Conservation (phyloP, 2,797 vertebrate species). For the Hoplostethus atlanticus region DNA sequence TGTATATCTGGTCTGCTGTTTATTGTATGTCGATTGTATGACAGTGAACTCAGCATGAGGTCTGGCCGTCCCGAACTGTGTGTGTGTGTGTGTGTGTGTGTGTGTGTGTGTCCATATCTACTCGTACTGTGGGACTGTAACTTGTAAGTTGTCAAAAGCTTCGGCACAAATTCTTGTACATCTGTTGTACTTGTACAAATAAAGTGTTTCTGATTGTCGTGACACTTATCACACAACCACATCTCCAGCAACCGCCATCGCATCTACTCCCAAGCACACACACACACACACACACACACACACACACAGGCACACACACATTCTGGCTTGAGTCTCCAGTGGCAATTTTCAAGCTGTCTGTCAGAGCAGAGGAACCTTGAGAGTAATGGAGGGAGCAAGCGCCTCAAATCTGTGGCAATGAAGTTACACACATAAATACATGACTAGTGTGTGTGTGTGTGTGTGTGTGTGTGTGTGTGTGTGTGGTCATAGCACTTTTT, state of each 20-base stretch:
- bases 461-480: neutral
- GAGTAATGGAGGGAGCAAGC: neutral
- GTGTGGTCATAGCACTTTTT: neutral
- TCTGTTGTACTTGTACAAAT: conserved; percentile 14
- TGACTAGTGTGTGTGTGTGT: neutral
- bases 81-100: neutral
- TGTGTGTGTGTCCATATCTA: neutral
- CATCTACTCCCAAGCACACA: too few species aligned
- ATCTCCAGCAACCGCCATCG: neutral
- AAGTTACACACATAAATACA: neutral
- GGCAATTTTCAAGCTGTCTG: conserved; percentile 37
- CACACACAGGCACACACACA: neutral
- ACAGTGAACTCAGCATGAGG: too few species aligned
- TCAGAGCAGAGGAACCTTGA: neutral
- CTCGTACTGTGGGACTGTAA: neutral
- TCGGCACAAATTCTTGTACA: neutral
- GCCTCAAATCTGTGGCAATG: neutral
- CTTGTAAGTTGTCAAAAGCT: neutral
- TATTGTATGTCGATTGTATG: too few species aligned
- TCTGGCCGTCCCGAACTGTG: neutral
- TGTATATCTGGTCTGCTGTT: too few species aligned
- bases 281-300: neutral
- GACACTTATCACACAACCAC: conserved; percentile 8
- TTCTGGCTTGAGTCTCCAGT: conserved; percentile 6
- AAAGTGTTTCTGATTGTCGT: neutral